Conservation (phyloP, 2,797 vertebrate genomes). For the Syngnathus acus region DNA sequence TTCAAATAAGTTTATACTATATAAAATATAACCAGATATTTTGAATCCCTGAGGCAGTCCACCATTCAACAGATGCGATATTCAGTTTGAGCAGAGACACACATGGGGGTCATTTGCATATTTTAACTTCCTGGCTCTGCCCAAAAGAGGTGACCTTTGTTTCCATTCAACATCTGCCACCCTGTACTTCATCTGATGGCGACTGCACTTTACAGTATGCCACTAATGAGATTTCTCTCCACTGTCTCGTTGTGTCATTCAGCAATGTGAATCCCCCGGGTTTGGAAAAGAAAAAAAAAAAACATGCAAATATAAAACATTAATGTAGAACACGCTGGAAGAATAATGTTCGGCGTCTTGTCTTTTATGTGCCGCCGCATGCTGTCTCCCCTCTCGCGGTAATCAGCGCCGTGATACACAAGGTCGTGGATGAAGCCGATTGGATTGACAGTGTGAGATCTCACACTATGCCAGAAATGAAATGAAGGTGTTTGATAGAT, state of each 20-base stretch:
- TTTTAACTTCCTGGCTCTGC: conserved; percentile 19
- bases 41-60: not conserved
- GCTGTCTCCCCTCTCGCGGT: conserved; percentile 22
- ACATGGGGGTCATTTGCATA: conserved; percentile 7
- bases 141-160: conserved; percentile 10
- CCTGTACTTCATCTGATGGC: conserved; percentile 9
- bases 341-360: not conserved
- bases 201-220: conserved; percentile 3
- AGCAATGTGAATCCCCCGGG: not conserved
- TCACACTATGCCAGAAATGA: conserved; percentile 26
- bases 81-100: not conserved
- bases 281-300: not conserved
- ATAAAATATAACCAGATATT: not conserved
- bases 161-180: conserved; percentile 15
- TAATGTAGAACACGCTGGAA: not conserved
- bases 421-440: conserved; percentile 32
- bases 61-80: not conserved
- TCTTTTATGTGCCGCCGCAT: not conserved
- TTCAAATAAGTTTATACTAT: too few species aligned
- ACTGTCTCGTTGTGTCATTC: not conserved
- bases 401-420: conserved; percentile 5
- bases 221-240: conserved; percentile 3
- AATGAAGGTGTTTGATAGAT: conserved; percentile 35
- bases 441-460: conserved; percentile 37
- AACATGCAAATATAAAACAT: conserved; percentile 6